Evolutionary conservation across 1,140 invertebrate species (phyloP), one percentile per base, ranked within the genome.

Genomic region (Monochamus saltuarius): DNA sequence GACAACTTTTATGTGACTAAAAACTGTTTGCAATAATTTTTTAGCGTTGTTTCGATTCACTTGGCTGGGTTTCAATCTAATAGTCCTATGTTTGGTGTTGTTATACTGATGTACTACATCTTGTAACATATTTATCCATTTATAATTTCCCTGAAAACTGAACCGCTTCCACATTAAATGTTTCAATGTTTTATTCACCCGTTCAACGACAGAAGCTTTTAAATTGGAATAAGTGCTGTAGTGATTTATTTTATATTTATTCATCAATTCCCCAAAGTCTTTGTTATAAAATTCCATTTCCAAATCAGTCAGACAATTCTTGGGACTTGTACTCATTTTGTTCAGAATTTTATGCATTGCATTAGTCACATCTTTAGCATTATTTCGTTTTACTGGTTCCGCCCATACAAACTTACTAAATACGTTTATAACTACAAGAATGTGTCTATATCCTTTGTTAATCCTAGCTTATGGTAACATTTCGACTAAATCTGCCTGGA

Each of bases 321-420:
- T 79, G 75, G 13, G 54, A 57, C 17, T 69, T 46, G n/a, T 64
- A 58, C 22, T 29, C 22, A 64, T 59, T 49, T 56, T 61, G 43
- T 8, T 9, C n/a, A 35, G 73, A 64, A 69, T 77, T 42, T 65
- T 66, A 49, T 59, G 59, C 45, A 68, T 62, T 55, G 55, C 35
- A 63, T 74, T 51, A 6, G 22, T 29, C 6, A 29, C 22, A 29
- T 29, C 54, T 77, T 73, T 83, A n/a, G n/a, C n/a, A n/a, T n/a
- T n/a, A n/a, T n/a, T 83, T n/a, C 60, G 73, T 75, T 79, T 80
- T 22, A 82, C n/a, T 4, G 77, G 74, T 17, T 74, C 39, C n/a
- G 73, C 73, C 74, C 73, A 82, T 19, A 76, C 75, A 68, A 70
- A 78, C 71, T 80, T 82, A 46, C 71, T 74, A 66, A 80, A 80